Evolutionary conservation across 2,113 vertebrate species (phyloP), one percentile per base, ranked within the genome.

Genomic region (Alligator mississippiensis): DNA sequence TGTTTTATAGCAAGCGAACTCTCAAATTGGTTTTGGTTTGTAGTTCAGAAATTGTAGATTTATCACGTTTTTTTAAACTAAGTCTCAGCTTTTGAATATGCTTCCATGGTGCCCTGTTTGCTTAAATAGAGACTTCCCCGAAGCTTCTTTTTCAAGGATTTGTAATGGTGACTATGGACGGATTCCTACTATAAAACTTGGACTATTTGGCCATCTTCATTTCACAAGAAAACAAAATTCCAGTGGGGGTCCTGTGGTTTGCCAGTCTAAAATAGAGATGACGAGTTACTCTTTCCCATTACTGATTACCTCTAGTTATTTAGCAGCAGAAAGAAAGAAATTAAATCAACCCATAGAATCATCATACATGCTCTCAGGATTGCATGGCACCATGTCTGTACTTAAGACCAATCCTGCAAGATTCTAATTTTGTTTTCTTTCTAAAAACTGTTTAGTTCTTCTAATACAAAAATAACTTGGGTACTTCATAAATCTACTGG

Each of bases 221-320:
- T 87, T 90, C 70, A 30, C 21, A 85, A 84, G 55, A 72, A 19
- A 3, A 3, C 60, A 90, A 60, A 89, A 58, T 81, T 90, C 17
- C 86, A 6, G 21, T 88, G 0, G 0, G n/a, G 57, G 3, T 90
- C 2, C 0, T 47, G 55, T 90, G 15, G 1, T 79, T 91, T 82
- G 47, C 47, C 27, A 84, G 16, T 70, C 12, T 92, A 72, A 18
- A 1, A 12, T 72, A 72, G 61, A 11, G 4, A 11, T 24, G 38
- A 72, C 30, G 19, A 72, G 10, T 74, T 38, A 14, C 47, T 74
- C 24, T 87, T 85, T 22, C n/a, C 4, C 3, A 76, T 13, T 47
- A 2, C 28, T 14, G 1, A 21, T 88, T 84, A 12, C 72, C n/a
- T 77, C 15, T 79, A 28, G 28, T 64, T 62, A 63, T 62, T 88